Evolutionary conservation across 1,140 invertebrate species (phyloP).

Genomic region (Neodiprion virginianus): DNA sequence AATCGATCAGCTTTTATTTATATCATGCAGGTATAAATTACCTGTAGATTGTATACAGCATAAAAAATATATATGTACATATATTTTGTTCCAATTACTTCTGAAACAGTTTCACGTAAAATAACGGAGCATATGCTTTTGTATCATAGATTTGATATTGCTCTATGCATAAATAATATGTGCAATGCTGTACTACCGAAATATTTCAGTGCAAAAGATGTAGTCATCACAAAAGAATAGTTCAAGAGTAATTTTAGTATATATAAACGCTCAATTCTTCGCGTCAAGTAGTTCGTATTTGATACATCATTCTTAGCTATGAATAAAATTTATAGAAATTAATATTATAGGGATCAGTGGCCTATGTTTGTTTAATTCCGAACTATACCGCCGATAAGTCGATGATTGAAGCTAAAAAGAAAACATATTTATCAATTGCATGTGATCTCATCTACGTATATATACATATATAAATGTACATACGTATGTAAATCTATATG

Average conservation of each 20-base stretch:
- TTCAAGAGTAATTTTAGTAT: not conserved
- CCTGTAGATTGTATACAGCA: not conserved
- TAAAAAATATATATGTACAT: not conserved
- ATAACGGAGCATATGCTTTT: no score
- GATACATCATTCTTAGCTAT: not conserved
- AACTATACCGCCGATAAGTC: not conserved
- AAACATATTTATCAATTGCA: not conserved
- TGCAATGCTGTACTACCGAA: no score
- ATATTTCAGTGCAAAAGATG: no score
- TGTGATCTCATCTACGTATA: not conserved
- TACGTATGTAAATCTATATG: slow-evolving; percentile 27
- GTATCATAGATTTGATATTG: no score
- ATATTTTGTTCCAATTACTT: not conserved
- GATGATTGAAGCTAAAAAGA: not conserved
- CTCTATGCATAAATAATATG: no score
- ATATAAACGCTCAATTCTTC: not conserved
- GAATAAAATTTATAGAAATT: slow-evolving; percentile 5
- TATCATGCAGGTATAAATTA: no score
- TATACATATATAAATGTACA: slow-evolving; percentile 9
- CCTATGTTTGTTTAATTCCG: not conserved
- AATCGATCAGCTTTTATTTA: no score
- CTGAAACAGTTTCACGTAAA: not conserved
- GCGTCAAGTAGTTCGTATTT: not conserved
- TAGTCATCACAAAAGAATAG: no score
- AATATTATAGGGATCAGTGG: not conserved